Evolutionary conservation across 2,113 vertebrate species (phyloP).

Genomic region (Rhinoptilus africanus): DNA sequence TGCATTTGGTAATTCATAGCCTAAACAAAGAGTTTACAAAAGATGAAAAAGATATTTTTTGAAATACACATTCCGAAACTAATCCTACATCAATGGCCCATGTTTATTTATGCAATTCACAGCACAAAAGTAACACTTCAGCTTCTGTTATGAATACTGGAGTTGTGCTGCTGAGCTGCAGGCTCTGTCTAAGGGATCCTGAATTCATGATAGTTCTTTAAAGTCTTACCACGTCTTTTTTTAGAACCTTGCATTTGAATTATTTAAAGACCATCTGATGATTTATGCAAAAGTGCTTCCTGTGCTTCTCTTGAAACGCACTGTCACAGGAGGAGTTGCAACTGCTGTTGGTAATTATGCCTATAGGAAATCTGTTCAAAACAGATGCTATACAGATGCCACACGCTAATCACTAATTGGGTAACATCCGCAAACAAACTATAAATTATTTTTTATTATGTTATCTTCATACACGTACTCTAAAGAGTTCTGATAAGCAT

Average conservation of each 20-base stretch:
- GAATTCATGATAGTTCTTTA: neutral
- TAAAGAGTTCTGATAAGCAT: neutral
- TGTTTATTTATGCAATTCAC: neutral
- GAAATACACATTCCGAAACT: neutral
- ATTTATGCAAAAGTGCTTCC: neutral
- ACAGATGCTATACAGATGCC: neutral
- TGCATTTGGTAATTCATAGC: slow-evolving; percentile 37
- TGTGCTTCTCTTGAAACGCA: neutral
- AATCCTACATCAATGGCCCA: neutral
- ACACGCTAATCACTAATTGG: neutral
- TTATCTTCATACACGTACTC: neutral
- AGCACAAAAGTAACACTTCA: neutral
- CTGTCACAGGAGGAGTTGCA: neutral
- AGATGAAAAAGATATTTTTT: neutral
- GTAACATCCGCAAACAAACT: neutral
- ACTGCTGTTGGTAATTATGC: neutral
- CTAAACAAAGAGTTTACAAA: neutral
- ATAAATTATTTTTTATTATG: neutral
- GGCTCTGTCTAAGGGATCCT: neutral
- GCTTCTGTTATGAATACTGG: neutral
- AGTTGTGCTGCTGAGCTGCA: neutral
- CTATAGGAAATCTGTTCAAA: neutral
- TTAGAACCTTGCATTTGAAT: neutral
- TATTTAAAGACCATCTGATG: neutral
- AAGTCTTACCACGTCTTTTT: neutral